Conservation (phyloP, 2,888 invertebrate genomes). For the Clistopyga incitator region DNA sequence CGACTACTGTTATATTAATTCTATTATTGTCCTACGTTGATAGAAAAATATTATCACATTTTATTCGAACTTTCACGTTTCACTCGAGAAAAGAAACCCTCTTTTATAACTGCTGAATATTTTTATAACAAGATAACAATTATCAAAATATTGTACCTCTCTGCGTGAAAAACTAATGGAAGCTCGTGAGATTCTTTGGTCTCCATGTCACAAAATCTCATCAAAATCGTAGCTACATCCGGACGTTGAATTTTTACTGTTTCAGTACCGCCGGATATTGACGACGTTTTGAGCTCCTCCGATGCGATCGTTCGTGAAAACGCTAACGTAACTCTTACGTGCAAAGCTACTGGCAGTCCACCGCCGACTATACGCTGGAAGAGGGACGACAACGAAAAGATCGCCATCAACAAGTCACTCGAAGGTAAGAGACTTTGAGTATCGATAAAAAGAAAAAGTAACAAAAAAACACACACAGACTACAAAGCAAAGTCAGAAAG, state of each 20-base stretch:
- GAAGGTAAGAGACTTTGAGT: constrained; percentile 86
- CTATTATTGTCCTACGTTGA: background rate
- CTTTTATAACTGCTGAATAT: too few species aligned
- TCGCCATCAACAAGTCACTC: constrained; percentile 93
- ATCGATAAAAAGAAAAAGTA: constrained; percentile 11
- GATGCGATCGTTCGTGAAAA: constrained; percentile 96
- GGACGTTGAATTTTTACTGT: constrained; percentile 57
- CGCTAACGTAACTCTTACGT: constrained; percentile 94
- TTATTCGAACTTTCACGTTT: too few species aligned
- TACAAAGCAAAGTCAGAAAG: constrained; percentile 16
- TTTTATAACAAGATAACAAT: too few species aligned
- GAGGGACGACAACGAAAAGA: constrained; percentile 94
- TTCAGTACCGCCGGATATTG: constrained; percentile 96
- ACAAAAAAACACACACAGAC: constrained; percentile 4
- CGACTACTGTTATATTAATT: too few species aligned
- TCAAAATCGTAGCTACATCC: background rate
- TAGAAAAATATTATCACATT: background rate
- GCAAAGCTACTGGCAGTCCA: constrained; percentile 95
- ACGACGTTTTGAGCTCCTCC: constrained; percentile 95
- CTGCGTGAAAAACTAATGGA: too few species aligned
- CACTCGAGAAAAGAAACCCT: too few species aligned
- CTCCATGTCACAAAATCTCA: background rate
- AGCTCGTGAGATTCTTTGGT: too few species aligned
- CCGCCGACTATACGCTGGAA: constrained; percentile 96
- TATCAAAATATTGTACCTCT: too few species aligned